phyloP scores from a whole-genome alignment of 2,888 invertebrate species.

The Ommatoiulus sabulosus region DNA sequence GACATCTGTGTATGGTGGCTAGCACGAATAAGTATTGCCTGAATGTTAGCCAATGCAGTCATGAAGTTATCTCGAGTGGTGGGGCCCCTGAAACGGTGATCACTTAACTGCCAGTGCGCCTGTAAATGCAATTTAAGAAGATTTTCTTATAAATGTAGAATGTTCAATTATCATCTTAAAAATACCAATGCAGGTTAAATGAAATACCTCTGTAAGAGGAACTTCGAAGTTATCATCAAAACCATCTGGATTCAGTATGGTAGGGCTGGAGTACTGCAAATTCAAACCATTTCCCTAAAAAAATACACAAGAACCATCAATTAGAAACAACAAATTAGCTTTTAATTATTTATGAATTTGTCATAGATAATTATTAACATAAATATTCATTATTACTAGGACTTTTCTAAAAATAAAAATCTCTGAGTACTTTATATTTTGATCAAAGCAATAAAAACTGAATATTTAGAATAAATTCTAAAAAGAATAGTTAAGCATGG shows the following conservation, averaged over 20 bases:
- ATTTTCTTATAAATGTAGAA: no score
- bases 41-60: conserved; percentile 84
- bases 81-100: conserved; percentile 59
- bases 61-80: conserved; percentile 85
- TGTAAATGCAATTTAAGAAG: not conserved
- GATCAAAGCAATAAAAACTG: no score
- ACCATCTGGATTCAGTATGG: not conserved
- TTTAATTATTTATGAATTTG: no score
- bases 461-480: no score
- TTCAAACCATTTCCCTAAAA: conserved; percentile 42
- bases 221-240: conserved; percentile 46
- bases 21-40: conserved; percentile 85
- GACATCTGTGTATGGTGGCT: conserved; percentile 76
- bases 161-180: not conserved
- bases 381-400: no score
- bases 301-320: not conserved
- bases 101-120: conserved; percentile 65
- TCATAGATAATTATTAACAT: no score
- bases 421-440: no score
- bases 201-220: conserved; percentile 51
- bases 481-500: no score
- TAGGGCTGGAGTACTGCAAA: conserved; percentile 31
- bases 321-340: no score
- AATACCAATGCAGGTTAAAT: no score
- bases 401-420: no score